A percentile compares a stretch with the other conserved stretches of the same genome.
Evolutionary conservation across 1,140 invertebrate species (phyloP).

Genomic region (Lepidostoma basale): DNA sequence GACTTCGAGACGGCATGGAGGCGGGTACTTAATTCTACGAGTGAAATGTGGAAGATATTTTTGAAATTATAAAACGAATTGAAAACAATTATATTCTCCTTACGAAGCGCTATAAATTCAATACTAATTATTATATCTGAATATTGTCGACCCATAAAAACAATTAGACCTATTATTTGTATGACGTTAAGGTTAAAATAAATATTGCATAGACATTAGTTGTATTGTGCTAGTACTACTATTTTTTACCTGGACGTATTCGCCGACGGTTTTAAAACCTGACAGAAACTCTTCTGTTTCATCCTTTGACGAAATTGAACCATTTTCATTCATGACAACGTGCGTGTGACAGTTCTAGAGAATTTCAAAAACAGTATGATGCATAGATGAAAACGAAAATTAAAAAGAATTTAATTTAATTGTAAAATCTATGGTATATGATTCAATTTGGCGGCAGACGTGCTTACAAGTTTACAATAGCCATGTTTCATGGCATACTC

Average conservation of each 20-base stretch:
- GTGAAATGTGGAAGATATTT: no score
- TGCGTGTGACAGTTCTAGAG: conserved; percentile 2
- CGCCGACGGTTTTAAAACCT: conserved; percentile 7
- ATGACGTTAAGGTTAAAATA: background rate
- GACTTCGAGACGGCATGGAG: no score
- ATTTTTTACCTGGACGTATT: conserved; percentile 8
- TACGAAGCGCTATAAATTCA: background rate
- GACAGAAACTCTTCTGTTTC: conserved; percentile 9
- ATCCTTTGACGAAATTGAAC: background rate
- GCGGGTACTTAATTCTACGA: no score
- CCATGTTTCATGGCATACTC: no score
- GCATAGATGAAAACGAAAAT: no score
- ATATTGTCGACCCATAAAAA: background rate
- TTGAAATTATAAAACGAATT: no score
- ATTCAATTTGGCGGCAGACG: no score
- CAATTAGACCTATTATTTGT: background rate
- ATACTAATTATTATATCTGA: background rate
- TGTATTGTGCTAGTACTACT: background rate
- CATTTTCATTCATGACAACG: conserved; percentile 12
- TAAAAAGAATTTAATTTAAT: no score
- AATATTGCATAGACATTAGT: background rate
- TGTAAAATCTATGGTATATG: no score
- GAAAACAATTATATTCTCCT: no score
- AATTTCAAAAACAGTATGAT: no score
- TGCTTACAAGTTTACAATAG: no score